Base-by-base conservation (phyloP, 35 echinoderm and acorn worm species). In the Apostichopus parvimensis region DNA sequence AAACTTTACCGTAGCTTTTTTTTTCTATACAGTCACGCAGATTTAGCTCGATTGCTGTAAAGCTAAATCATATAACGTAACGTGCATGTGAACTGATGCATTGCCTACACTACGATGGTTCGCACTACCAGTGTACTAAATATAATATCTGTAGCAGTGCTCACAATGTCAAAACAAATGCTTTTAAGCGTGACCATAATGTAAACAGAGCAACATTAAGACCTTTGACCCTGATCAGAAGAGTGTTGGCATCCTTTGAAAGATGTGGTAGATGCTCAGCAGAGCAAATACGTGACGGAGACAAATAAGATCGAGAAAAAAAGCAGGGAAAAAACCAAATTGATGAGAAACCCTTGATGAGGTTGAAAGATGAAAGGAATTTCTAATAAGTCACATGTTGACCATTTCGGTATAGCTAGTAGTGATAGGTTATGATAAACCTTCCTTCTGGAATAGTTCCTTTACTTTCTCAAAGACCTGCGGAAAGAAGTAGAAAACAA, bases 381-480 rank as follows among this genome's bases (percentile, higher is more conserved):
- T 68, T 68, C 64, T 18, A 68, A 14, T 68, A 68, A 68, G 64
- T 18, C 78, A 28, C 52, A 79, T 13, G 54, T 86, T 13, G 12
- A 22, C 57, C 11, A 55, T 13, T 25, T 0, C 5, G 13, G 52
- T 55, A 17, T 82, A 53, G 18, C 34, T 54, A 82, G 8, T 0
- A 25, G 10, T 21, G 25, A 34, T 18, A 9, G 18, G 79, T 17
- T 82, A 82, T 18, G 79, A 92, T 23, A 88, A 72, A 66, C 94
- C 94, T 87, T 90, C 79, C 24, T 56, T 79, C 64, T 90, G 71
- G 59, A 93, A 95, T 65, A 95, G 18, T 87, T 87, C 90, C 87
- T 90, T 93, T 18, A 95, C 92, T 7, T 52, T 87, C 64, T 59
- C 80, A 93, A 93, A 95, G 5, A 95, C 94, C 92, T 93, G 92